phyloP scores from a whole-genome alignment of 2,113 vertebrate species.

The Eleginops maclovinus region DNA sequence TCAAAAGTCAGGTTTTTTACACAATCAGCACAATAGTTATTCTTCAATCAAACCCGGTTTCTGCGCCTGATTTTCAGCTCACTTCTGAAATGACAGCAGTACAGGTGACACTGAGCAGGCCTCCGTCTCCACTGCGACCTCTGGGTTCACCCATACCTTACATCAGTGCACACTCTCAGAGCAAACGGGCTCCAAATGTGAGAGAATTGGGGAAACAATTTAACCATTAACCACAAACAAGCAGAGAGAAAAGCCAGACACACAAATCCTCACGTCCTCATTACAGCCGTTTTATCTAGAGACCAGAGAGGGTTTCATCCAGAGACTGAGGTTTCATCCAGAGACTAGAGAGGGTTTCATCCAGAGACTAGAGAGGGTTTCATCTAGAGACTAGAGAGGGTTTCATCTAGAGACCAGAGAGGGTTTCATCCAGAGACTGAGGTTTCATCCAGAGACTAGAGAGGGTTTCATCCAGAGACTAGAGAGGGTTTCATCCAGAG shows the following conservation, averaged over 20 bases:
- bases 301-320: no score
- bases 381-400: no score
- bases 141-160: background rate
- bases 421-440: no score
- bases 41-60: background rate
- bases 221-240: conserved; percentile 60
- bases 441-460: no score
- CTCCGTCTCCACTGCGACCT: background rate
- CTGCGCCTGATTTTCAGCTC: background rate
- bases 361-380: no score
- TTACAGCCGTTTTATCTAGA: conserved; percentile 11
- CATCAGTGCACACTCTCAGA: conserved; percentile 14
- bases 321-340: no score
- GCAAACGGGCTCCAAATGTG: conserved; percentile 3
- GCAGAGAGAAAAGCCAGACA: conserved; percentile 65
- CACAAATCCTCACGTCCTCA: conserved; percentile 63
- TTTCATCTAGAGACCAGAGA: no score
- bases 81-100: background rate
- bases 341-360: no score
- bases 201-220: conserved; percentile 38
- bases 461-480: no score
- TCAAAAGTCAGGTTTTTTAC: no score
- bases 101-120: conserved; percentile 30
- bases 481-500: no score
- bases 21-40: no score